Evolutionary conservation across 2,113 vertebrate species (phyloP), one percentile per base, ranked within the genome.

Genomic region (Pyrgilauda ruficollis): DNA sequence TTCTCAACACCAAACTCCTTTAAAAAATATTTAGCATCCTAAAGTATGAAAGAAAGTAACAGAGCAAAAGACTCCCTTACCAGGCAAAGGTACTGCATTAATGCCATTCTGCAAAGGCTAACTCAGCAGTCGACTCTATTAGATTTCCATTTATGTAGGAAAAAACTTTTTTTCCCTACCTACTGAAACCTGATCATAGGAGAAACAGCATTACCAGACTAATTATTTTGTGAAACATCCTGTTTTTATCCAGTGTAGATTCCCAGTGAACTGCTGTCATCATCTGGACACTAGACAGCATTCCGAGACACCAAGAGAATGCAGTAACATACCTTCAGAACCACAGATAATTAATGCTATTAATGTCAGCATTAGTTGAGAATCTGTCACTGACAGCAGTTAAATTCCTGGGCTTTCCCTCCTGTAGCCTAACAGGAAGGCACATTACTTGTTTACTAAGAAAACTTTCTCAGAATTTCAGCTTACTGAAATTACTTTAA

Each of bases 201-300:
- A 84, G 59, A 39, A 92, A 78, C 19, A 49, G 52, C 28, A 80
- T 62, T 73, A 84, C 33, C 87, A 84, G 76, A 74, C 70, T 73
- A 93, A 89, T 0, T 12, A 76, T 49, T 91, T 44, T 69, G 68
- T 92, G 87, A 96, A 79, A 94, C 69, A 89, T 64, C 69, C 46
- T 30, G 31, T 73, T 89, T 83, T 93, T 33, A 91, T 53, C 37
- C 56, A 70, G 37, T 20, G 37, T 44, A 84, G 58, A 75, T 58
- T 95, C 46, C 27, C 70, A 93, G 78, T 33, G 73, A 94, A 91
- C n/a, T 75, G 52, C 47, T 75, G 91, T 87, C 89, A 91, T 82
- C 61, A 76, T 83, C 55, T 87, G 81, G 78, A 95, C 39, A 50
- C 53, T 53, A 68, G 78, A 85, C 77, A 87, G 62, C 66, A 92